Base-by-base conservation (phyloP, 2,113 vertebrate species). In the Aptenodytes patagonicus region DNA sequence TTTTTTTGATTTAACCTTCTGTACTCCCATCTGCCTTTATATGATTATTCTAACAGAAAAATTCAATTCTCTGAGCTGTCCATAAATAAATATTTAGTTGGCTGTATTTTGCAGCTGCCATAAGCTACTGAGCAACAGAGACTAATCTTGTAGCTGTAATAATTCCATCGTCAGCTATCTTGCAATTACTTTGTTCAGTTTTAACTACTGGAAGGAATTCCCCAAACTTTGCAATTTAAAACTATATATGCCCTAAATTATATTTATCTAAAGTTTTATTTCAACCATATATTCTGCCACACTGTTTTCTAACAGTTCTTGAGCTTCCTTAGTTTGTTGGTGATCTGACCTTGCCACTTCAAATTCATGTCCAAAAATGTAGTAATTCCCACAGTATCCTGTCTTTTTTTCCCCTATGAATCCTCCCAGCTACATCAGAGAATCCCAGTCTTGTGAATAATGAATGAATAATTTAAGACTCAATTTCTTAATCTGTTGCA, bases 401-500 rank as follows among this genome's bases (percentile, higher is more conserved):
- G 28, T 28, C 22, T 69, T 83, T 71, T 58, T 44, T 10, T 1
- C 9, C 32, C 25, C 12, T 9, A 7, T 62, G 84, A 84, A 85
- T 93, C 26, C 34, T 76, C 25, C 49, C 62, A 78, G 58, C 29
- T 87, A 70, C 55, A 70, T 62, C 52, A 73, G 81, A 94, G 54
- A 85, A 72, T 78, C 62, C 71, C 72, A 88, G 58, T 29, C 44
- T 58, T 77, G 69, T 51, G 91, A 94, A 95, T 85, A 96, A 96
- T 65, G 73, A 96, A 93, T 97, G 62, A 94, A 95, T 96, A 95
- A 96, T 97, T 93, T 82, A 96, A 72, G 72, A 95, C 46, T 93
- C 94, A 95, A 89, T 97, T 95, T 92, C 91, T 95, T 95, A 92
- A 96, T 94, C 91, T 87, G 80, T 92, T 95, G 69, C 91, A 71